Conservation (phyloP, 2,888 invertebrate species). For the Folsomia candida region DNA sequence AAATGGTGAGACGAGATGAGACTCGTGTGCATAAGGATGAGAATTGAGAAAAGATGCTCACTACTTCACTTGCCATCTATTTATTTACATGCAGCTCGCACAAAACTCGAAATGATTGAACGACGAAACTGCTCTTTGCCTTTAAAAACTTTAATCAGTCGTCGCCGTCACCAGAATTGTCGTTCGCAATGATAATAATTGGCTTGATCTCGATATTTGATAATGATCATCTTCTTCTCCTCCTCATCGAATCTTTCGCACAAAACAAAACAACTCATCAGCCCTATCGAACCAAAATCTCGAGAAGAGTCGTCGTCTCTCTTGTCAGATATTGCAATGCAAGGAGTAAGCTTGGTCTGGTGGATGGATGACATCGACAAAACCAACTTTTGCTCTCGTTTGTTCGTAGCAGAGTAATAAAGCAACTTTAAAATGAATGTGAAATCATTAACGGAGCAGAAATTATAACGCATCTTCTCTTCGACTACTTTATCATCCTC, state of each 20-base stretch:
- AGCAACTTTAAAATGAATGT: background rate
- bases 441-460: background rate
- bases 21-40: background rate
- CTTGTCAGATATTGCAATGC: too few relatives aligned
- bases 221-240: background rate
- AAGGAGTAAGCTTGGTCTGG: too few relatives aligned
- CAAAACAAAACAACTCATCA: background rate
- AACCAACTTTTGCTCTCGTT: background rate
- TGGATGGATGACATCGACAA: background rate
- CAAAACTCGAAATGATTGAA: too few relatives aligned
- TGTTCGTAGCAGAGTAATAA: background rate
- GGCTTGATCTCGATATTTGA: background rate
- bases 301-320: too few relatives aligned
- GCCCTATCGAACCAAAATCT: background rate
- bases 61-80: too few relatives aligned
- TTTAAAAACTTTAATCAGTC: background rate
- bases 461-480: background rate
- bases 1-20: too few relatives aligned
- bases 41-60: background rate
- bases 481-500: too few relatives aligned
- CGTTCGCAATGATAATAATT: background rate
- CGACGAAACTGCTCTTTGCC: too few relatives aligned
- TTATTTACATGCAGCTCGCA: too few relatives aligned
- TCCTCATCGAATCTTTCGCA: background rate
- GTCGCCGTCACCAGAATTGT: background rate